Evolutionary conservation across 2,888 invertebrate genomes (phyloP).

Genomic region (Agrotis exclamationis): DNA sequence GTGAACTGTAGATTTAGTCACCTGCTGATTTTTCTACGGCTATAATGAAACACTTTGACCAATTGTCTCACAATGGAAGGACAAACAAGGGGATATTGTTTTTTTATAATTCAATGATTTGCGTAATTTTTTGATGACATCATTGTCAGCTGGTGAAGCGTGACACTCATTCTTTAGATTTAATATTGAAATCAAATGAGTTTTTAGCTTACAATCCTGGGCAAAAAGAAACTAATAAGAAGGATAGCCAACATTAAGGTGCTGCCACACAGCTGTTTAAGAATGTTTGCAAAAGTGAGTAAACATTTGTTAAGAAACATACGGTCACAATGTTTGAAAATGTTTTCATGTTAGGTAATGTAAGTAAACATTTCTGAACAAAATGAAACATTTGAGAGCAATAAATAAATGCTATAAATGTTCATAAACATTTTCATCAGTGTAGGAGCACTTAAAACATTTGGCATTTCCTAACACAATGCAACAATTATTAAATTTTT

Average conservation of each 20-base stretch:
- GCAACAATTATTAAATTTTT: background rate
- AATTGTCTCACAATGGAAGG: constrained; percentile 71
- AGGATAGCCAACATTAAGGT: background rate
- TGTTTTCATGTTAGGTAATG: background rate
- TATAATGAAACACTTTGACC: constrained; percentile 59
- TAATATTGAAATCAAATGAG: constrained; percentile 40
- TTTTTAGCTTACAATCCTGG: constrained; percentile 18
- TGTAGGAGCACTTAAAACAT: background rate
- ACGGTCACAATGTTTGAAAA: background rate
- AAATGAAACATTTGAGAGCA: background rate
- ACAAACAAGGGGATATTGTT: constrained; percentile 67
- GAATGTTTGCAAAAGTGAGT: too few species aligned
- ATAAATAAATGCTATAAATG: background rate
- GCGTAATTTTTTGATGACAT: constrained; percentile 74
- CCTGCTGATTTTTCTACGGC: constrained; percentile 43
- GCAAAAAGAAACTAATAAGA: too few species aligned
- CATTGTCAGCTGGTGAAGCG: constrained; percentile 74
- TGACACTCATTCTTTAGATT: constrained; percentile 69
- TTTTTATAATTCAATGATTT: constrained; percentile 68
- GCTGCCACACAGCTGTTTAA: background rate
- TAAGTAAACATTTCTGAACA: background rate
- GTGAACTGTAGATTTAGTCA: constrained; percentile 39
- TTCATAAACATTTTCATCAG: background rate
- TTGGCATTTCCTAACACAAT: background rate
- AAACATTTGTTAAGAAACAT: background rate